Percentiles rank a stretch among this genome's conserved stretches.
Evolutionary conservation across 2,113 vertebrate species (phyloP).

Genomic region (Phalacrocorax carbo): DNA sequence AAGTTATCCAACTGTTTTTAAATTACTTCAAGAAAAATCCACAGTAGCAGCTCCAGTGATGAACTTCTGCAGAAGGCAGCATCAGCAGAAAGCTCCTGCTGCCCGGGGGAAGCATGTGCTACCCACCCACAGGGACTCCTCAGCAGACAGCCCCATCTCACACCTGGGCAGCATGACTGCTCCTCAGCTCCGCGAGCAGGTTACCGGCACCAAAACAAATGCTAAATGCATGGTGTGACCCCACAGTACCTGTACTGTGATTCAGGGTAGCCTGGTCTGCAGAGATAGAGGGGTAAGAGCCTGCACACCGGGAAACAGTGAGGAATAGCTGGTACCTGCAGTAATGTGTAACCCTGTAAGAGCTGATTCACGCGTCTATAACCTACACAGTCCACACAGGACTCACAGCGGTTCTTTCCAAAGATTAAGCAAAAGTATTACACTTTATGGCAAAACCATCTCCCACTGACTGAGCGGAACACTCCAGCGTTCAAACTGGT

Average conservation of each 20-base stretch:
- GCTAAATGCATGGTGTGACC: background rate
- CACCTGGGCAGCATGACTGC: background rate
- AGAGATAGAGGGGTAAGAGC: background rate
- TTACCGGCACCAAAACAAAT: background rate
- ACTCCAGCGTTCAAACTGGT: rapidly evolving
- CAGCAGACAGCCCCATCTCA: background rate
- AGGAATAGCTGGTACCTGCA: background rate
- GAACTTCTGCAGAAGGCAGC: background rate
- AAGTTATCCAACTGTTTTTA: background rate
- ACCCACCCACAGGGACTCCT: background rate
- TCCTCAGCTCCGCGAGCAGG: background rate
- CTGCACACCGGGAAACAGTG: rapidly evolving
- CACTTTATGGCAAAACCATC: background rate
- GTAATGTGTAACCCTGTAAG: background rate
- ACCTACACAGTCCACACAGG: background rate
- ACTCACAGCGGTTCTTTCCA: background rate
- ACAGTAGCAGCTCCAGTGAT: background rate
- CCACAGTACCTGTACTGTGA: background rate
- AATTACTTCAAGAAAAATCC: background rate
- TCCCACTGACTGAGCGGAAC: background rate
- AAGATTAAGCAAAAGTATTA: background rate
- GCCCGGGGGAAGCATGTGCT: background rate
- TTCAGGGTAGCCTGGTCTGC: background rate
- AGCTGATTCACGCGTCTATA: background rate
- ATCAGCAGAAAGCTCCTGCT: background rate